These are phyloP conservation scores for Ametastegia equiseti DNA, from an alignment of 2,888 invertebrate species.

Conservation along the genomic window DNA sequence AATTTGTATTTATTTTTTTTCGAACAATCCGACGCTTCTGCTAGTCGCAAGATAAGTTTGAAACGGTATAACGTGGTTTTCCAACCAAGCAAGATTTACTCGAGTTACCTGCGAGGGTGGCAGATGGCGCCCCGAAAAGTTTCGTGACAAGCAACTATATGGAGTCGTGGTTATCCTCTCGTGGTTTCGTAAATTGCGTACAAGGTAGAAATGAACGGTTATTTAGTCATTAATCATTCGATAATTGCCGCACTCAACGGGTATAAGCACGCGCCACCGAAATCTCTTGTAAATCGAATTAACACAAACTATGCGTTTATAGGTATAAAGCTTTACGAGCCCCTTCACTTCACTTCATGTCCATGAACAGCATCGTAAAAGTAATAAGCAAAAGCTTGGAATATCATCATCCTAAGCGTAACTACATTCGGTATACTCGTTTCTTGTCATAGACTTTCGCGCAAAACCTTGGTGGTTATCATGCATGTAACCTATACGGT, in stretches of 20 bases:
- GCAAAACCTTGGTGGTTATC: not conserved
- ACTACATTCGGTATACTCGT: not conserved
- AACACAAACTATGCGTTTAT: slow-evolving; percentile 1
- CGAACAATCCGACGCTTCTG: not conserved
- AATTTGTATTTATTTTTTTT: not conserved
- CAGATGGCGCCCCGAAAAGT: slow-evolving; percentile 30
- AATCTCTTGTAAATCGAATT: slow-evolving; percentile 16
- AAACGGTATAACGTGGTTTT: not conserved
- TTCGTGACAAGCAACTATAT: slow-evolving; percentile 43
- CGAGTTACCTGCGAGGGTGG: slow-evolving; percentile 30
- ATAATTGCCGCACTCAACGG: slow-evolving; percentile 36
- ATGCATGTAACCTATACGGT: not conserved
- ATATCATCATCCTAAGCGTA: not conserved
- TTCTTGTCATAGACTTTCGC: not conserved
- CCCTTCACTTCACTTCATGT: not conserved
- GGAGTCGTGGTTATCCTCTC: slow-evolving; percentile 24
- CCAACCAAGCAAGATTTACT: not conserved
- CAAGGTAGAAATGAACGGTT: slow-evolving; percentile 43
- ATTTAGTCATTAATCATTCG: slow-evolving; percentile 38
- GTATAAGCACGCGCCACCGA: slow-evolving; percentile 12
- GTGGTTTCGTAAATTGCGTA: slow-evolving; percentile 30
- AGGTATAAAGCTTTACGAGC: not conserved
- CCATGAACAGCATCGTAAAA: not conserved
- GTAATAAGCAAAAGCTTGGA: not conserved
- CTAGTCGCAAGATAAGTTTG: not conserved